Percentiles rank a stretch among this genome's conserved stretches.
phyloP scores from a whole-genome alignment of 2,797 vertebrate species.

The Rhabdophis nuchalis region DNA sequence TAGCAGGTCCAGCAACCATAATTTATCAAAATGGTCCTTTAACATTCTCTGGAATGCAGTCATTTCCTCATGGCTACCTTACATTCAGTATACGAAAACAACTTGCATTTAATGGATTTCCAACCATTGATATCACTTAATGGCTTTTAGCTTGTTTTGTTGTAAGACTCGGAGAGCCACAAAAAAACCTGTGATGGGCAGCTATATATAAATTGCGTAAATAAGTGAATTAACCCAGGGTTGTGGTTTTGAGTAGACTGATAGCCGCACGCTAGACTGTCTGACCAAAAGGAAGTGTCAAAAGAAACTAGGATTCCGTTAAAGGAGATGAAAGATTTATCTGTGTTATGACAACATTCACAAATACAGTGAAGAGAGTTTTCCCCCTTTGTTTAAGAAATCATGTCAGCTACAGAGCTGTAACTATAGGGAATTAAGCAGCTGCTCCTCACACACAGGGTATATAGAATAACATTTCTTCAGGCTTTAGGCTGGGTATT shows the following conservation, averaged over 20 bases:
- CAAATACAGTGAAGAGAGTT: slow-evolving; percentile 34
- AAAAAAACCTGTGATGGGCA: background rate
- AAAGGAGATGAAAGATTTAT: slow-evolving; percentile 42
- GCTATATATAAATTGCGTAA: background rate
- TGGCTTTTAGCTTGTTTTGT: background rate
- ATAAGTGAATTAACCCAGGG: background rate
- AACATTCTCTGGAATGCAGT: background rate
- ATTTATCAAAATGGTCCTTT: background rate
- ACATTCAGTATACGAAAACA: background rate
- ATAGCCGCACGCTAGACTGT: background rate
- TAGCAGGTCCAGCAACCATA: background rate
- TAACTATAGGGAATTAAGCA: slow-evolving; percentile 30
- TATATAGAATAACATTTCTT: background rate
- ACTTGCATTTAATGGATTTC: background rate
- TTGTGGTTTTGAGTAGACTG: background rate
- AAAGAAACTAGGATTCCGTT: slow-evolving; percentile 18
- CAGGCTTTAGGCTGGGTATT: background rate
- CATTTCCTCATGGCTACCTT: background rate
- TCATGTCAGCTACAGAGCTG: background rate
- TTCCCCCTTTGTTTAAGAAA: background rate
- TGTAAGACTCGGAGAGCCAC: background rate
- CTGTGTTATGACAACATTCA: slow-evolving; percentile 37
- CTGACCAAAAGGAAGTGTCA: background rate
- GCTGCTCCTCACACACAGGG: background rate
- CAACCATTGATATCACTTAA: background rate